Evolutionary conservation across 2,888 invertebrate species (phyloP).

Genomic region (Lottia scabra): DNA sequence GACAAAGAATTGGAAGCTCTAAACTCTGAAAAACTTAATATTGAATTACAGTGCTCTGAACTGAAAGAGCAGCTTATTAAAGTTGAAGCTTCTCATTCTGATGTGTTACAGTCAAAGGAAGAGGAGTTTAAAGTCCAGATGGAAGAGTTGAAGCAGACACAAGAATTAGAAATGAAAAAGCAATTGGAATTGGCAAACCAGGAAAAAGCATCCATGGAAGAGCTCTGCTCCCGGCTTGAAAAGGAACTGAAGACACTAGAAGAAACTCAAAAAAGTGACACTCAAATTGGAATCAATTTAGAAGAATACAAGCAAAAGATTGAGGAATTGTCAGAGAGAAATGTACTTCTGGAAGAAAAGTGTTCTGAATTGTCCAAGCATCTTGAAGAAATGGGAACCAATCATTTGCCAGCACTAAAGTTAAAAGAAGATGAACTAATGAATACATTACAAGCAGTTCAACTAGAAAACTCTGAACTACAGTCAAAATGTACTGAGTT

Average conservation of each 20-base stretch:
- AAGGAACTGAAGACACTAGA: conserved; percentile 37
- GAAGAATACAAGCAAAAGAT: conserved; percentile 41
- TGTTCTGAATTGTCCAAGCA: conserved; percentile 24
- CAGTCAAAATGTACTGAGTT: conserved; percentile 21
- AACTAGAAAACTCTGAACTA: conserved; percentile 31
- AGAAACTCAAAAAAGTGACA: conserved; percentile 33
- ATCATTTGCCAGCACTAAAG: conserved; percentile 21
- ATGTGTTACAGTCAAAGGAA: conserved; percentile 48
- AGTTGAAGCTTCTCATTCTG: background rate
- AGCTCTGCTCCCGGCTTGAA: conserved; percentile 13
- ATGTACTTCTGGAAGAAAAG: conserved; percentile 23
- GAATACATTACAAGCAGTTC: conserved; percentile 41
- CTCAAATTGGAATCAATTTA: conserved; percentile 32
- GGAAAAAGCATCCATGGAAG: conserved; percentile 7
- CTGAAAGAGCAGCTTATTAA: background rate
- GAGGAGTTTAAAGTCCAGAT: conserved; percentile 61
- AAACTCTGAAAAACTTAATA: background rate
- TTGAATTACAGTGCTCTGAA: background rate
- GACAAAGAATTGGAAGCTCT: conserved; percentile 6
- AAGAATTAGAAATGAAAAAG: conserved; percentile 30
- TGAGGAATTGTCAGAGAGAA: conserved; percentile 41
- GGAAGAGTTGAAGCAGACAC: conserved; percentile 55
- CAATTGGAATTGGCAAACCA: too few species aligned
- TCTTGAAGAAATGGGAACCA: conserved; percentile 35
- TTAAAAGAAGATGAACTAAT: conserved; percentile 31